phyloP scores from a whole-genome alignment of 2,797 vertebrate species.

The Triplophysa bombifrons region DNA sequence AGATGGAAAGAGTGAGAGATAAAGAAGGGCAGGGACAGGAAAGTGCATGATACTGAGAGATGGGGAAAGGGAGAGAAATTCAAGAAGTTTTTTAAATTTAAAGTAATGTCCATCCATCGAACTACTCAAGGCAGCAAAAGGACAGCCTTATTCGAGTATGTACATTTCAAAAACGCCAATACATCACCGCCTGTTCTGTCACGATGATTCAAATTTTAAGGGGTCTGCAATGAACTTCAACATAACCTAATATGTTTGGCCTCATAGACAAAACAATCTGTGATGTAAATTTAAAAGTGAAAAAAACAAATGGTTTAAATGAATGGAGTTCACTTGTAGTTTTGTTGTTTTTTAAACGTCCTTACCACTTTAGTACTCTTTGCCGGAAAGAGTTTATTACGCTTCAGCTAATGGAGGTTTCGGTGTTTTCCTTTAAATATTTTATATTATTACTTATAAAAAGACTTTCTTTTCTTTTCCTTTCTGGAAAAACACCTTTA shows the following conservation, averaged over 20 bases:
- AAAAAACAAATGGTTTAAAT: not conserved
- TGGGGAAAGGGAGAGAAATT: not conserved
- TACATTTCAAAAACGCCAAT: slow-evolving; percentile 18
- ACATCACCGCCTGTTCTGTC: not conserved
- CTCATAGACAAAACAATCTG: not conserved
- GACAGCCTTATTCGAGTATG: slow-evolving; percentile 24
- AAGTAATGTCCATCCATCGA: slow-evolving; percentile 42
- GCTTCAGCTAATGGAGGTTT: slow-evolving; percentile 48
- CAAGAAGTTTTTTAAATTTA: slow-evolving; percentile 16
- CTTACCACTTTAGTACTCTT: slow-evolving; percentile 19
- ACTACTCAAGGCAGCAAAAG: slow-evolving; percentile 2
- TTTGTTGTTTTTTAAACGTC: not conserved
- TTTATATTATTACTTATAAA: slow-evolving; percentile 42
- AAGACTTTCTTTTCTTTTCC: not conserved
- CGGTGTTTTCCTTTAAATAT: slow-evolving; percentile 36
- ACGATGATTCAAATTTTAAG: not conserved
- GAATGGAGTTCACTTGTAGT: not conserved
- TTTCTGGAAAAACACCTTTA: slow-evolving; percentile 28
- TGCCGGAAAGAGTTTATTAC: slow-evolving; percentile 26
- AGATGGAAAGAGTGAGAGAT: slow-evolving; percentile 1
- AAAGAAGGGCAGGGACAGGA: not conserved
- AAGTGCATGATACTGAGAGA: not conserved
- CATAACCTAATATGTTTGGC: not conserved
- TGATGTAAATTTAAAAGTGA: not conserved
- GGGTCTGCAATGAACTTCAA: not conserved